Conservation (phyloP, 2,113 vertebrate genomes). For the Struthidea cinerea region DNA sequence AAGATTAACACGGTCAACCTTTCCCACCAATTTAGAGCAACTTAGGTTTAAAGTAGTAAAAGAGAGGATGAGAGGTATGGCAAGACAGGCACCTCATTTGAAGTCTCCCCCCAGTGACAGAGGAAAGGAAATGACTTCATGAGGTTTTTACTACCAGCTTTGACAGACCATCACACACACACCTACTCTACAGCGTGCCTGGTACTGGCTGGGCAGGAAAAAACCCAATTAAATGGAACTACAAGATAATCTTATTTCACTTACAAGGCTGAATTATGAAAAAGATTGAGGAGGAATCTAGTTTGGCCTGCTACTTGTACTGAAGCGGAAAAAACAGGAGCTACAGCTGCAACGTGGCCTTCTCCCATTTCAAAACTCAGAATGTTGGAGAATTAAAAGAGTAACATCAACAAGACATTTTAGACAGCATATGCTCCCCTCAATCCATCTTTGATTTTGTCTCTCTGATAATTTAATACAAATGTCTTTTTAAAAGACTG, state of each 20-base stretch:
- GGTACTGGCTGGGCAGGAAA: background rate
- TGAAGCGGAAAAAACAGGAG: background rate
- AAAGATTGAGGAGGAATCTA: background rate
- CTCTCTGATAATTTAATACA: background rate
- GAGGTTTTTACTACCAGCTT: background rate
- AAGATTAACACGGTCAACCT: rapidly evolving
- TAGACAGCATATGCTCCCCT: background rate
- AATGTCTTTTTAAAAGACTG: background rate
- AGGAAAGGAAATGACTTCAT: background rate
- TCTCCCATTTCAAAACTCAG: background rate
- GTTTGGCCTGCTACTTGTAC: background rate
- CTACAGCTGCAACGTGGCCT: background rate
- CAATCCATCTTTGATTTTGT: background rate
- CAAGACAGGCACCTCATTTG: background rate
- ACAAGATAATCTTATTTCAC: background rate
- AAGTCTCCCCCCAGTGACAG: background rate
- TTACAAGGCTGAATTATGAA: background rate
- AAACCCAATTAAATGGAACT: background rate
- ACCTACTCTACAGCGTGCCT: background rate
- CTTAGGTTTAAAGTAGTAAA: background rate
- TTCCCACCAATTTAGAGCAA: background rate
- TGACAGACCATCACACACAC: background rate
- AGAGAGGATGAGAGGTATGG: background rate
- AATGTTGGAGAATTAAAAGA: background rate
- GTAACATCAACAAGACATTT: background rate